Conservation (phyloP, 1,140 invertebrate species). For the Carposina sasakii region DNA sequence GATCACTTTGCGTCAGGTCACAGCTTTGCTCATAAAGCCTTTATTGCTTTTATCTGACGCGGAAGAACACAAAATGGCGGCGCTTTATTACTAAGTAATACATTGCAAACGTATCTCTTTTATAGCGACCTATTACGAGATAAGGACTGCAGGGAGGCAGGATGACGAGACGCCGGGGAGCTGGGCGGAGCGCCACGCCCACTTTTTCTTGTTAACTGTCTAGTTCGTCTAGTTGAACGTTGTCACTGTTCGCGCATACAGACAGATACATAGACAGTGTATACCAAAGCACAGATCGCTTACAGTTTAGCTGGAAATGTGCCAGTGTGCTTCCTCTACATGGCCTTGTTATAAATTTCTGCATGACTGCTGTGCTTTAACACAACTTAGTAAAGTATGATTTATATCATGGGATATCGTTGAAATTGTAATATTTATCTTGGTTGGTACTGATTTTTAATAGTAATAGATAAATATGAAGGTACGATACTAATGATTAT, state of each 20-base stretch:
- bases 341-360: too few species aligned
- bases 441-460: too few species aligned
- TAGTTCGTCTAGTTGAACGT: conserved; percentile 36
- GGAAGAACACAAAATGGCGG: conserved; percentile 68
- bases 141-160: conserved; percentile 51
- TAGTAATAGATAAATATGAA: too few species aligned
- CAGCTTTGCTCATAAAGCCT: conserved; percentile 59
- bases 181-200: conserved; percentile 67
- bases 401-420: too few species aligned
- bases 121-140: conserved; percentile 64
- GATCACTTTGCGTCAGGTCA: conserved; percentile 56
- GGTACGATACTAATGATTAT: too few species aligned
- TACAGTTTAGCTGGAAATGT: background rate
- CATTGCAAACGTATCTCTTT: conserved; percentile 62
- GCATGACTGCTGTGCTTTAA: too few species aligned
- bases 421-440: too few species aligned
- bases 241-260: conserved; percentile 22
- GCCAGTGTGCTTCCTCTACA: background rate
- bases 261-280: too few species aligned
- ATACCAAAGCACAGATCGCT: too few species aligned
- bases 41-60: conserved; percentile 54
- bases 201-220: conserved; percentile 55
- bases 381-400: too few species aligned
- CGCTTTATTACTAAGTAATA: conserved; percentile 71
- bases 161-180: conserved; percentile 46